phyloP scores from a whole-genome alignment of 1,140 invertebrate species.

The Bactericera cockerelli region DNA sequence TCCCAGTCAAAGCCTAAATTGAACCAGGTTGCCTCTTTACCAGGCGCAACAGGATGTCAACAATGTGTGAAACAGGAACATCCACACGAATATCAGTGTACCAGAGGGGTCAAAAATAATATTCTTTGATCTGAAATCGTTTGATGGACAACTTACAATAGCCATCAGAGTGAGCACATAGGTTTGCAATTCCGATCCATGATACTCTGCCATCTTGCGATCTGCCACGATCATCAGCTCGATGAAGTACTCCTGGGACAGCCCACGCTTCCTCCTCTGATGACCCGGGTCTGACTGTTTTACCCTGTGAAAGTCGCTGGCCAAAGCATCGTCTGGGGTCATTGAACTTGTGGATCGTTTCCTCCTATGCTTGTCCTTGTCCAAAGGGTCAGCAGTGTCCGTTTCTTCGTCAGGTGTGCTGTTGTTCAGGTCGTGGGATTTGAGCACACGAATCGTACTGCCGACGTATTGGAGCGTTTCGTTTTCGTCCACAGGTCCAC shows the following conservation, averaged over 20 bases:
- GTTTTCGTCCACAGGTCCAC: background rate
- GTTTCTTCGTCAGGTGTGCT: too few species aligned
- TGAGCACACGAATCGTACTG: background rate
- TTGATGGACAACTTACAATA: conserved; percentile 55
- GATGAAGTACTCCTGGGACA: conserved; percentile 49
- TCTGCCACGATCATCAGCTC: conserved; percentile 70
- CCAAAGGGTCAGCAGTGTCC: too few species aligned
- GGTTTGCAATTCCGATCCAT: conserved; percentile 39
- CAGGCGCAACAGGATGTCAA: too few species aligned
- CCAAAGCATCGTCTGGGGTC: too few species aligned
- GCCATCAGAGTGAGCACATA: conserved; percentile 70
- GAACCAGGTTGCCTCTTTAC: too few species aligned
- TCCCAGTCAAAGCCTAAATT: too few species aligned
- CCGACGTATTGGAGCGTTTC: background rate
- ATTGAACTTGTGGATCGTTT: too few species aligned
- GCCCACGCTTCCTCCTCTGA: conserved; percentile 21
- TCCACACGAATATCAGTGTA: too few species aligned
- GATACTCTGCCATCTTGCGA: conserved; percentile 56
- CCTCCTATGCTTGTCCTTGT: conserved; percentile 10
- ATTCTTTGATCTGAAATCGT: too few species aligned
- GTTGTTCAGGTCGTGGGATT: too few species aligned
- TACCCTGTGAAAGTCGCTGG: conserved; percentile 8
- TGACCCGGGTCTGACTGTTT: conserved; percentile 12
- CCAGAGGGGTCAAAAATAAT: too few species aligned
- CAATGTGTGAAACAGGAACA: too few species aligned